These are phyloP conservation scores for Zeuzera pyrina DNA, from an alignment of 2,888 invertebrate species.

Conservation along the genomic window DNA sequence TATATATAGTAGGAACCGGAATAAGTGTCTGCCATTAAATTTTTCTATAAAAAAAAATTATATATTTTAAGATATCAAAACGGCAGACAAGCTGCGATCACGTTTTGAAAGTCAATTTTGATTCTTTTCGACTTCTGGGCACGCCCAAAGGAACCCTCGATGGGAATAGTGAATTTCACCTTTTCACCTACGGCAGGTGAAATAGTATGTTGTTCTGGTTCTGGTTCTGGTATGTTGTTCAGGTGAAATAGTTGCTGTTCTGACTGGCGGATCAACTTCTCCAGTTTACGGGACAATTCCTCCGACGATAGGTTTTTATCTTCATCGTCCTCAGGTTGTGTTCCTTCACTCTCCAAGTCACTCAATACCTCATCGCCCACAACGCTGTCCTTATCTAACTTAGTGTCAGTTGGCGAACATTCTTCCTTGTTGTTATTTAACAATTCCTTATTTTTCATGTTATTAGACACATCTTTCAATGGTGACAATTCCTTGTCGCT, in stretches of 20 bases:
- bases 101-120: no score
- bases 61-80: no score
- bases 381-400: constrained; percentile 75
- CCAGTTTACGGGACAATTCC: constrained; percentile 90
- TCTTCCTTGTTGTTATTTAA: constrained; percentile 64
- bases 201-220: no score
- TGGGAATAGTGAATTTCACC: no score
- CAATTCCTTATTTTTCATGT: constrained; percentile 42
- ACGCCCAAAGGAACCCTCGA: no score
- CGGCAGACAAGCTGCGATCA: no score
- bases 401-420: constrained; percentile 55
- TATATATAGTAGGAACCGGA: no score
- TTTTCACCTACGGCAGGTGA: no score
- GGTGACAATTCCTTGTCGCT: constrained; percentile 42
- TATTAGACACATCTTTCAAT: constrained; percentile 46
- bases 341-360: constrained; percentile 90
- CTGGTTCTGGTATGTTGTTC: no score
- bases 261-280: constrained; percentile 84
- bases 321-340: constrained; percentile 91
- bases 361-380: constrained; percentile 78
- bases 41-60: no score
- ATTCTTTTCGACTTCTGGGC: no score
- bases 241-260: constrained; percentile 84
- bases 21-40: no score
- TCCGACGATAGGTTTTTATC: constrained; percentile 89